A percentile compares a stretch with the other conserved stretches of the same genome.
Conservation (phyloP, 30 jellyfish, hydroid and myxozoan genomes). For the Sanderia malayensis region DNA sequence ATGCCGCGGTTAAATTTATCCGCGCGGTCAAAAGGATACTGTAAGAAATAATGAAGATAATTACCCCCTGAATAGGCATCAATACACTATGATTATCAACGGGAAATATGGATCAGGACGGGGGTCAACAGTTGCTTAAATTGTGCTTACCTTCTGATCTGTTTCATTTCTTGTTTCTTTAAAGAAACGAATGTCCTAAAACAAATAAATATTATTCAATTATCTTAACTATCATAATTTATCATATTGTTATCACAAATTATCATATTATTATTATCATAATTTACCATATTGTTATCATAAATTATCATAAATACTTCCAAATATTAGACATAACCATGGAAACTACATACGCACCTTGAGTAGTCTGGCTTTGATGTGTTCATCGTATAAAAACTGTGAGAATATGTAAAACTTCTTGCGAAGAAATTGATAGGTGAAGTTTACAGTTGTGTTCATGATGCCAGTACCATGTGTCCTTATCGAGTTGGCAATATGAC, state of each 20-base stretch:
- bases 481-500: conserved; percentile 97
- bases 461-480: conserved; percentile 99
- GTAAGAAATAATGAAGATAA: conserved; percentile 24
- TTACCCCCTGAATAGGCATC: background rate
- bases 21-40: conserved; percentile 98
- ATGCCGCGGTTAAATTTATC: conserved; percentile 95
- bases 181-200: conserved; percentile 82
- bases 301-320: no score
- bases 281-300: background rate
- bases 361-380: conserved; percentile 88
- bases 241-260: no score
- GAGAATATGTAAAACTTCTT: conserved; percentile 96
- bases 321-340: background rate
- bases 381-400: conserved; percentile 94
- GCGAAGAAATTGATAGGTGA: conserved; percentile 96
- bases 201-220: background rate
- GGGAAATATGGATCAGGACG: background rate
- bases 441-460: conserved; percentile 98
- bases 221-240: background rate
- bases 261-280: background rate
- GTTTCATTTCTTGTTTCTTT: conserved; percentile 85
- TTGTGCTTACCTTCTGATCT: conserved; percentile 74
- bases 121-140: background rate
- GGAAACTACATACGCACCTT: conserved; percentile 47
- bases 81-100: background rate